A percentile compares a stretch with the other conserved stretches of the same genome.
phyloP scores from a whole-genome alignment of 2,113 vertebrate species.

The Perca fluviatilis region DNA sequence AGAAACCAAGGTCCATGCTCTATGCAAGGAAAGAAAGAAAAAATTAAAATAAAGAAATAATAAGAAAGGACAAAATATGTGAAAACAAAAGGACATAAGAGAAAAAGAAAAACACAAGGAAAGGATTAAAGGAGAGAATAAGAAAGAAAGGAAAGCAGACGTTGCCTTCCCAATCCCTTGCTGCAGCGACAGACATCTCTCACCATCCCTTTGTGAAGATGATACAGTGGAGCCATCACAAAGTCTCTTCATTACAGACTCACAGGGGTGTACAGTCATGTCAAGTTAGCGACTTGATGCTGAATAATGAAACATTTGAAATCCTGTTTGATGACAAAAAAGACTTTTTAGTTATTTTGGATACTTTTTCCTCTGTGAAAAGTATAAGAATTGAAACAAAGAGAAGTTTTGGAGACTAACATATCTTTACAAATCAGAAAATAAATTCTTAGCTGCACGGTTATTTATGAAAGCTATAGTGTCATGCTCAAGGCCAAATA shows the following conservation, averaged over 20 bases:
- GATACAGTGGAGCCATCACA: not conserved
- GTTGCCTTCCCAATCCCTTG: not conserved
- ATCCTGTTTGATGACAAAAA: not conserved
- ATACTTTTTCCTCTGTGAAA: not conserved
- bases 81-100: not conserved
- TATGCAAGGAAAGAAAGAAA: not conserved
- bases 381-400: not conserved
- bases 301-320: not conserved
- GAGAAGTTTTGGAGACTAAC: too few species aligned
- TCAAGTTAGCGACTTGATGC: not conserved
- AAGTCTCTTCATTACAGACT: not conserved
- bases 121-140: not conserved
- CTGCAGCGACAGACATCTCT: not conserved
- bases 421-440: not conserved
- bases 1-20: not conserved
- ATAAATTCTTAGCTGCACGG: not conserved
- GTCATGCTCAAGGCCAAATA: not conserved
- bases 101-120: not conserved
- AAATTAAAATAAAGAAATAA: too few species aligned
- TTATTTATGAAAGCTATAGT: not conserved
- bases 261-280: not conserved
- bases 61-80: not conserved
- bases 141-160: not conserved
- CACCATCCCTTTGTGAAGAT: slow-evolving; percentile 3
- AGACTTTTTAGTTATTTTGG: too few species aligned